These are phyloP conservation scores for Cetoscarus ocellatus DNA, from an alignment of 2,797 vertebrate species.

Conservation along the genomic window DNA sequence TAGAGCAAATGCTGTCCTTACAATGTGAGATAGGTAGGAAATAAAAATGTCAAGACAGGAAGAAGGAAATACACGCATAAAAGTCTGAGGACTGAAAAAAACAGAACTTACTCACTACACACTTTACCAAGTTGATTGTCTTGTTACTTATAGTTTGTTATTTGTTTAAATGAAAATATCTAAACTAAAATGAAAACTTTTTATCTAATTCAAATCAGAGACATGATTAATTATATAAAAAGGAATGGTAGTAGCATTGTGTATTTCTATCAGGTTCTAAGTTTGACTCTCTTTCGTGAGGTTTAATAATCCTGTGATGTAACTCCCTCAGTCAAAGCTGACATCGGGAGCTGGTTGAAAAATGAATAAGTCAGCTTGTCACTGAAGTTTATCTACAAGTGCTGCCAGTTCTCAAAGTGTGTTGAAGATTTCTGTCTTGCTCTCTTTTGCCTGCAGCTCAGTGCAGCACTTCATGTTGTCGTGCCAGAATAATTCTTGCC, in stretches of 20 bases:
- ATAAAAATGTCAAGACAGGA: no score
- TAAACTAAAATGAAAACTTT: no score
- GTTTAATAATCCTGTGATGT: constrained; percentile 29
- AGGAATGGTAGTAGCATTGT: neutral
- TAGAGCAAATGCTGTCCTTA: no score
- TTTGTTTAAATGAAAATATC: neutral
- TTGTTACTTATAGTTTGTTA: neutral
- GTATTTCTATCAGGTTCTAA: constrained; percentile 3
- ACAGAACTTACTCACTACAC: no score
- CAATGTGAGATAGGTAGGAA: no score
- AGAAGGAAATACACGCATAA: no score
- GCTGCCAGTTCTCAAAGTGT: constrained; percentile 12
- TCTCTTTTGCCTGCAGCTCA: constrained; percentile 9
- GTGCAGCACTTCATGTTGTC: constrained; percentile 8
- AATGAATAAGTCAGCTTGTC: constrained; percentile 23
- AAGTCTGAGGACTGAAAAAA: no score
- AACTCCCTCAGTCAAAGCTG: constrained; percentile 25
- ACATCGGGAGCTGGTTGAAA: constrained; percentile 32
- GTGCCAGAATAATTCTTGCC: constrained; percentile 11
- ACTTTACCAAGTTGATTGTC: no score
- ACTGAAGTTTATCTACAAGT: constrained; percentile 23
- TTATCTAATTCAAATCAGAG: no score
- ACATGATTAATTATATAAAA: no score
- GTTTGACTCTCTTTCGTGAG: constrained; percentile 1
- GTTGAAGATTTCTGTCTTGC: constrained; percentile 1